These are phyloP conservation scores for Tachina grossa DNA, from an alignment of 2,888 invertebrate genomes.

Conservation along the genomic window DNA sequence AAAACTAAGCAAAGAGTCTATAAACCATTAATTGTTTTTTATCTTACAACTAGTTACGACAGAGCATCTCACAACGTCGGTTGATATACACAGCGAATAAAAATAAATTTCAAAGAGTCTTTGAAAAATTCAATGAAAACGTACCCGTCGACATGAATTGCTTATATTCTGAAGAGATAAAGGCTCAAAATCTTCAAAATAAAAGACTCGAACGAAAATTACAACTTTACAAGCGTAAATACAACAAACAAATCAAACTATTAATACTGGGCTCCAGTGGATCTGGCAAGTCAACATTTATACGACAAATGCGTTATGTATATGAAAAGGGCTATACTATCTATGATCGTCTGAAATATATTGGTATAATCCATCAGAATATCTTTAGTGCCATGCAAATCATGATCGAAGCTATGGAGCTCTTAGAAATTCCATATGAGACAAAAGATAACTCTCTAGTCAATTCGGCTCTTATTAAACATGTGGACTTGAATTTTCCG, in stretches of 20 bases:
- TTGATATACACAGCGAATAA: slow-evolving; percentile 9
- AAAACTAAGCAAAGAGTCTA: slow-evolving; percentile 12
- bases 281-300: slow-evolving; percentile 66
- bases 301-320: slow-evolving; percentile 59
- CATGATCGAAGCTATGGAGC: slow-evolving; percentile 55
- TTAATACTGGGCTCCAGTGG: slow-evolving; percentile 54
- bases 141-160: slow-evolving; percentile 41
- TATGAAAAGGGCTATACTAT: slow-evolving; percentile 21
- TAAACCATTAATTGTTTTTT: slow-evolving; percentile 51
- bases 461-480: slow-evolving; percentile 44
- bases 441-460: slow-evolving; percentile 20
- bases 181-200: slow-evolving; percentile 53
- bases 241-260: slow-evolving; percentile 58
- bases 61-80: slow-evolving; percentile 10
- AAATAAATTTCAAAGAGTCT: background rate
- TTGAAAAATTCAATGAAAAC: background rate
- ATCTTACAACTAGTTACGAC: slow-evolving; percentile 45
- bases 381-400: slow-evolving; percentile 54
- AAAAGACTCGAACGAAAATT: slow-evolving; percentile 44
- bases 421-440: slow-evolving; percentile 45
- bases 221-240: slow-evolving; percentile 45
- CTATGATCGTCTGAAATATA: slow-evolving; percentile 28
- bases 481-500: slow-evolving; percentile 21
- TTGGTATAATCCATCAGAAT: slow-evolving; percentile 45
- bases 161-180: slow-evolving; percentile 40